Percentiles rank a stretch among this genome's conserved stretches.
Conservation (phyloP, 64 coral and sea anemone species). For the Actinia equina region DNA sequence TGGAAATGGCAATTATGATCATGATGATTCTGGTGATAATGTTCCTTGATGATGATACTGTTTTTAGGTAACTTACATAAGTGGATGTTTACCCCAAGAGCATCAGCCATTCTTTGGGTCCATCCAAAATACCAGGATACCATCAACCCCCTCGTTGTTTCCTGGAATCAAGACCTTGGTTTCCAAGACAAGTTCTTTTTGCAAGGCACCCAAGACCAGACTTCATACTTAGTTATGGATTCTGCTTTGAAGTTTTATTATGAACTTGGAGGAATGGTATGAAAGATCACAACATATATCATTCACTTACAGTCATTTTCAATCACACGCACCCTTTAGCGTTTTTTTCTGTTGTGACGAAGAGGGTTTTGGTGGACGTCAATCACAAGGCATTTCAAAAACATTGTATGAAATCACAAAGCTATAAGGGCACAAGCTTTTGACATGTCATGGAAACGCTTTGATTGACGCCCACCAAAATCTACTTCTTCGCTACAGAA, state of each 20-base stretch:
- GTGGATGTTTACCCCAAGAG: conserved; percentile 70
- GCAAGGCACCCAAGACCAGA: conserved; percentile 76
- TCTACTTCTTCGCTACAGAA: too few species aligned
- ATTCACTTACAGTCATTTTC: too few species aligned
- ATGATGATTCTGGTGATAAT: not conserved
- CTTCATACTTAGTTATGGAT: conserved; percentile 33
- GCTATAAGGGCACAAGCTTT: too few species aligned
- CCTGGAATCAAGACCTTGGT: conserved; percentile 61
- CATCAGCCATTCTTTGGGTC: conserved; percentile 71
- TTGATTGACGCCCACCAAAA: too few species aligned
- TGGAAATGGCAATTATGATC: too few species aligned
- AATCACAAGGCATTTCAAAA: too few species aligned
- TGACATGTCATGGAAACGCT: too few species aligned
- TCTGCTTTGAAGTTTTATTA: conserved; percentile 67
- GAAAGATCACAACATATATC: not conserved
- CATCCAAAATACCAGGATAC: conserved; percentile 57
- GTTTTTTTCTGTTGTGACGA: too few species aligned
- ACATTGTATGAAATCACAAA: too few species aligned
- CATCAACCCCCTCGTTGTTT: conserved; percentile 65
- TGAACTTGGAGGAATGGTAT: conserved; percentile 84
- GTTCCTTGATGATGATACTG: not conserved
- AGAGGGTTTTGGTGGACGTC: too few species aligned
- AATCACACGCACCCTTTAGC: too few species aligned
- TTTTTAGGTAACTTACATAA: conserved; percentile 69
- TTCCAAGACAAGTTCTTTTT: conserved; percentile 79